phyloP scores from a whole-genome alignment of 2,888 invertebrate species.

The Conistra vaccinii region DNA sequence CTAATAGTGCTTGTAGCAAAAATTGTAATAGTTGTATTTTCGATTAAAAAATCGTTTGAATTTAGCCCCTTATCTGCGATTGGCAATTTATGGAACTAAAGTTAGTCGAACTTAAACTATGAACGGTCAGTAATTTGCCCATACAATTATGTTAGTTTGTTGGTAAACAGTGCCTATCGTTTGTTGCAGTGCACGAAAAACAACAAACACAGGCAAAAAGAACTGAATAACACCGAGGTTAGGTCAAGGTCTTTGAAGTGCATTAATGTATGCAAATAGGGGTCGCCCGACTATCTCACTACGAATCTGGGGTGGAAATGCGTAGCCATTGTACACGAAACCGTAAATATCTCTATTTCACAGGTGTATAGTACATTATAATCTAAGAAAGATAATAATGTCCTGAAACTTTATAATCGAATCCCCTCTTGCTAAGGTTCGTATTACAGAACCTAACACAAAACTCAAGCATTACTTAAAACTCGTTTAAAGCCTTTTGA shows the following conservation, averaged over 20 bases:
- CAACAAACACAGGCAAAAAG: conserved; percentile 5
- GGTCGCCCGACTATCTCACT: conserved; percentile 10
- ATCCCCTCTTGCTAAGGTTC: not conserved
- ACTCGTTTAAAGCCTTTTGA: no score
- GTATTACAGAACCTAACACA: no score
- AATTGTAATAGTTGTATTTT: not conserved
- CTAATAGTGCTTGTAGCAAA: not conserved
- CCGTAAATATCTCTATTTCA: conserved; percentile 1
- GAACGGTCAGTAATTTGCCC: not conserved
- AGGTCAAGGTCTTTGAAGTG: conserved; percentile 42
- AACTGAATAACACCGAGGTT: conserved; percentile 7
- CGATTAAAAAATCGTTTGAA: not conserved
- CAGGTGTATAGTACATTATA: not conserved
- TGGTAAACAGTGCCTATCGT: not conserved
- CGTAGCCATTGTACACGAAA: not conserved
- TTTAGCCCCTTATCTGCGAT: not conserved
- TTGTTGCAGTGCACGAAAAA: conserved; percentile 4
- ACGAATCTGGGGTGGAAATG: conserved; percentile 8
- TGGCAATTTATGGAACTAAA: not conserved
- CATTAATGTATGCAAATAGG: conserved; percentile 47
- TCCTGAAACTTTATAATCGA: not conserved
- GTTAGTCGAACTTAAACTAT: not conserved
- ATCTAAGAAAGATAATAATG: not conserved
- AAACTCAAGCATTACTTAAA: no score
- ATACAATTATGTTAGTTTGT: not conserved